A percentile compares a stretch with the other conserved stretches of the same genome.
These are phyloP conservation scores for Prostheceraeus crozeri DNA, from an alignment of 2,888 invertebrate species.

Conservation along the genomic window DNA sequence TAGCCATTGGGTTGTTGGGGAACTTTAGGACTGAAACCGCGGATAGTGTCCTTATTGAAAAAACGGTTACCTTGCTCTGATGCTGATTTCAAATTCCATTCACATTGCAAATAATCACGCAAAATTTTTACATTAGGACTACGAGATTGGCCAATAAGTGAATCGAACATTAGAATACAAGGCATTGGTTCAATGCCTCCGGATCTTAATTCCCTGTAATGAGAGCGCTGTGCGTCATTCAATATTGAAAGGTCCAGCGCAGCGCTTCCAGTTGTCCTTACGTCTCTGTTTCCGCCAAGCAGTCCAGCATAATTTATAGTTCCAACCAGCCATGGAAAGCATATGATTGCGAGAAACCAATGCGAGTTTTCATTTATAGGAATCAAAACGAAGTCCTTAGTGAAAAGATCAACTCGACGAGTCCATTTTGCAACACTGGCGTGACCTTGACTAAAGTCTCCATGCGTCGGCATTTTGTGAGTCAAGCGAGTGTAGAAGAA, in stretches of 20 bases:
- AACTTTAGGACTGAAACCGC: slow-evolving; percentile 77
- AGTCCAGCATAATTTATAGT: slow-evolving; percentile 25
- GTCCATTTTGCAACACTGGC: slow-evolving; percentile 89
- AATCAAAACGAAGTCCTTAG: slow-evolving; percentile 88
- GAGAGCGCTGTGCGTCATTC: no score
- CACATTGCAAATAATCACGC: slow-evolving; percentile 64
- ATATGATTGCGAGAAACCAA: slow-evolving; percentile 94
- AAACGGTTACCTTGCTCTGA: slow-evolving; percentile 46
- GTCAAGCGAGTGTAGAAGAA: slow-evolving; percentile 32
- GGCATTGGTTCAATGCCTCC: no score
- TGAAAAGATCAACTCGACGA: slow-evolving; percentile 86
- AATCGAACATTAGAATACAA: slow-evolving; percentile 89
- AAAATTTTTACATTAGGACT: slow-evolving; percentile 77
- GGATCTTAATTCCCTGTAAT: no score
- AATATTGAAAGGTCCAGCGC: no score
- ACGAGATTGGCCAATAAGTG: slow-evolving; percentile 71
- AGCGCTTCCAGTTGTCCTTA: no score
- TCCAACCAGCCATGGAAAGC: slow-evolving; percentile 74
- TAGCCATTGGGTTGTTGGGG: slow-evolving; percentile 96
- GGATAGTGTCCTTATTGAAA: slow-evolving; percentile 76
- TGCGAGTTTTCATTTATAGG: slow-evolving; percentile 97
- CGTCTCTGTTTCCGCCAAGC: no score
- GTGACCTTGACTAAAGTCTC: slow-evolving; percentile 61
- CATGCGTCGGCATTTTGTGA: not conserved
- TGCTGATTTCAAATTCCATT: slow-evolving; percentile 60